Evolutionary conservation across 2,797 vertebrate species (phyloP), one percentile per base, ranked within the genome.

Genomic region (Hipposideros larvatus): DNA sequence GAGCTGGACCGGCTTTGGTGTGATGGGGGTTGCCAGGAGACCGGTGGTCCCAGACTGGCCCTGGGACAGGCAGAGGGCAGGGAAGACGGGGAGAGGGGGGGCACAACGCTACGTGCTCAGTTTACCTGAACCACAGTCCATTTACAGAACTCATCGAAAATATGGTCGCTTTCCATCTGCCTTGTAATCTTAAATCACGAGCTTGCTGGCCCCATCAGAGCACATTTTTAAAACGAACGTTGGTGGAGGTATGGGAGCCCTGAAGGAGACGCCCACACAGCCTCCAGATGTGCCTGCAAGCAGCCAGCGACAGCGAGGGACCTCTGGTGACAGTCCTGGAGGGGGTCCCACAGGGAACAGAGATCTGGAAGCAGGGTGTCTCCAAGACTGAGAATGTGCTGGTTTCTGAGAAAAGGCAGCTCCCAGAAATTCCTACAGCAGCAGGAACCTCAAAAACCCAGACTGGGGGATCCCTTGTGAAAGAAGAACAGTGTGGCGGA

Each of bases 31-130:
- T 28, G 19, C n/a, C 3, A 9, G 48, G 55, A 79, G 31, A 70
- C 57, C 0, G 0, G 26, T 21, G 57, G 34, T 6, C 48, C 68
- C 7, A 0, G 61, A 13, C 34, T 16, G 11, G 24, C 15, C 16
- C 22, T 9, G 41, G 59, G 34, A 73, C 3, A 11, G 46, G 2
- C 37, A 48, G 7, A 61, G 37, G 46, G 61, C 31, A 15, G 37
- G 8, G 34, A 18, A 0, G 41, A 66, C 4, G 46, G 7, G 53
- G n/a, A 34, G 63, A 31, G 24, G 19, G 6, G 31, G 13, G 41
- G 18, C 3, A 10, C 3, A 13, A 37, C 4, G 10, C 75, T 19
- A 10, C 41, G 7, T 11, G 14, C 13, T 43, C 34, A 21, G 41
- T 61, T 55, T 43, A 73, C 37, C 71, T 22, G 77, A 63, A 65